Conservation (phyloP, 1,140 invertebrate genomes). For the Leucophenga varia region DNA sequence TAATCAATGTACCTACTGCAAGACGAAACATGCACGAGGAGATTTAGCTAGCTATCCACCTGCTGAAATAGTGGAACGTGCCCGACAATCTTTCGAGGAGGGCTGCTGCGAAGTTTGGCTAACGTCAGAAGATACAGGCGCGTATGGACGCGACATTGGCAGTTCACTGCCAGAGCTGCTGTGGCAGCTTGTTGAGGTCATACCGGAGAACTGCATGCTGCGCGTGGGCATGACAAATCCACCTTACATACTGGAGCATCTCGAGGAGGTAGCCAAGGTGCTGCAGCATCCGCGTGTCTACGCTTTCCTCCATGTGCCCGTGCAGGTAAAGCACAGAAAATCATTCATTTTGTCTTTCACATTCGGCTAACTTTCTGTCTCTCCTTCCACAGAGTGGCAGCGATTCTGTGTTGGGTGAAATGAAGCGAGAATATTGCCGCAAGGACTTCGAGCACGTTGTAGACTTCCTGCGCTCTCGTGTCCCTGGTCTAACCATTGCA, state of each 20-base stretch:
- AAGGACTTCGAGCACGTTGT: conserved; percentile 90
- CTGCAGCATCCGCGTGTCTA: conserved; percentile 89
- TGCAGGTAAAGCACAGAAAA: too few relatives aligned
- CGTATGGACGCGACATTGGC: conserved; percentile 94
- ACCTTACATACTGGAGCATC: conserved; percentile 94
- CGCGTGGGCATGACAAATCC: conserved; percentile 97
- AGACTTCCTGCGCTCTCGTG: conserved; percentile 77
- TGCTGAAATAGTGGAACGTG: conserved; percentile 77
- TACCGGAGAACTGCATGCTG: conserved; percentile 87
- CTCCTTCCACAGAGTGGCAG: too few relatives aligned
- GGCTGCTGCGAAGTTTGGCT: conserved; percentile 98
- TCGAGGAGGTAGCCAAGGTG: conserved; percentile 89
- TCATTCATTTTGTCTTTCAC: too few relatives aligned
- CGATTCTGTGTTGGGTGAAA: conserved; percentile 89
- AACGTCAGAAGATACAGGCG: conserved; percentile 97
- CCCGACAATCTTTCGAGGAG: conserved; percentile 83
- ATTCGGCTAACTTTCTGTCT: too few relatives aligned
- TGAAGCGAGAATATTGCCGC: conserved; percentile 93
- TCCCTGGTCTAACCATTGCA: conserved; percentile 80
- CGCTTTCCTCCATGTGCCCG: conserved; percentile 94
- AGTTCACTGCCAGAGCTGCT: conserved; percentile 84
- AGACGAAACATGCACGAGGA: conserved; percentile 96
- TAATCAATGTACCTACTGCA: conserved; percentile 98
- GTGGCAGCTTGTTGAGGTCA: conserved; percentile 81
- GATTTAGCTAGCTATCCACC: conserved; percentile 92